A percentile compares a stretch with the other conserved stretches of the same genome.
phyloP scores from a whole-genome alignment of 2,888 invertebrate species.

The Stratiomys singularior region DNA sequence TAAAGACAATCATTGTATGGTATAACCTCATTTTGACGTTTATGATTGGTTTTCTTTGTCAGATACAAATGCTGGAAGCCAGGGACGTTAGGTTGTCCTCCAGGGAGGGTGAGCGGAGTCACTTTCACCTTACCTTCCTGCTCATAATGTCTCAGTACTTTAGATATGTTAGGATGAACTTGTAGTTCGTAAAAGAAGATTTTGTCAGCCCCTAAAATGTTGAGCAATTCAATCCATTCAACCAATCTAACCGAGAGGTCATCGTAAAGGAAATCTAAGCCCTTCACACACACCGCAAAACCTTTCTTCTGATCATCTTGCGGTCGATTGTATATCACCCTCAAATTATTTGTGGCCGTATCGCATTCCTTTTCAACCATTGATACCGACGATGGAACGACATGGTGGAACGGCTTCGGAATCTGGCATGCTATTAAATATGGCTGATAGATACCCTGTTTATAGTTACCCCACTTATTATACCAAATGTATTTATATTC shows the following conservation, averaged over 20 bases:
- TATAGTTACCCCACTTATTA: slow-evolving; percentile 93
- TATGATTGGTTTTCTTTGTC: slow-evolving; percentile 90
- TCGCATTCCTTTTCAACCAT: slow-evolving; percentile 87
- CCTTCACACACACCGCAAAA: slow-evolving; percentile 94
- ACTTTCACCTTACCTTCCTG: slow-evolving; percentile 76
- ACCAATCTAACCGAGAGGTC: slow-evolving; percentile 89
- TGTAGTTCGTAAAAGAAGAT: slow-evolving; percentile 90
- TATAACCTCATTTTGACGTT: slow-evolving; percentile 93
- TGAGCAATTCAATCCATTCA: slow-evolving; percentile 93
- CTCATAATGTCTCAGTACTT: slow-evolving; percentile 76
- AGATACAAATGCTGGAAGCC: slow-evolving; percentile 90
- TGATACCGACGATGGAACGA: slow-evolving; percentile 84
- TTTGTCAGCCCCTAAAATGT: slow-evolving; percentile 88
- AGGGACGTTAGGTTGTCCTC: slow-evolving; percentile 90
- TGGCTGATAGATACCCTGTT: slow-evolving; percentile 90
- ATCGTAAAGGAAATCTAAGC: slow-evolving; percentile 91
- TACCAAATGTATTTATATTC: slow-evolving; percentile 96
- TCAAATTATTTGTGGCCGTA: slow-evolving; percentile 84
- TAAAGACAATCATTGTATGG: slow-evolving; percentile 97
- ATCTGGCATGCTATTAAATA: slow-evolving; percentile 90
- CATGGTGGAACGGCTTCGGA: slow-evolving; percentile 77
- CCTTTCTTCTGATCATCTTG: slow-evolving; percentile 72
- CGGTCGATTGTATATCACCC: slow-evolving; percentile 84
- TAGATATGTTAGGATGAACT: slow-evolving; percentile 92
- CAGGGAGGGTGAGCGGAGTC: slow-evolving; percentile 85